Conservation (phyloP, 2,888 invertebrate species). For the Himalopsyche kuldschensis region DNA sequence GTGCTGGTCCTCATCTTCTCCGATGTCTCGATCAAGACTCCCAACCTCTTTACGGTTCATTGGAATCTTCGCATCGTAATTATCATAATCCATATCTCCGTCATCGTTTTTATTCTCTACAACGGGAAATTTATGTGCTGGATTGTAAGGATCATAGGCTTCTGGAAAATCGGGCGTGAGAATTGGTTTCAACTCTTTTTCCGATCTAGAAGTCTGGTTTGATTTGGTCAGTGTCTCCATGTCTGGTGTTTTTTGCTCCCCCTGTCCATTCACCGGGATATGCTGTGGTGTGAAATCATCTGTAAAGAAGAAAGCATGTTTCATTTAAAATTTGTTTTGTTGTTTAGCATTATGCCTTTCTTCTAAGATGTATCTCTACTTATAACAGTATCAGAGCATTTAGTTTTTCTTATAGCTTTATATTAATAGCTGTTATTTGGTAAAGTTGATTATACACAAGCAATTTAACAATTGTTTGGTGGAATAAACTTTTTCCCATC, state of each 20-base stretch:
- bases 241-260: not conserved
- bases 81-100: constrained; percentile 33
- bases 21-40: constrained; percentile 8
- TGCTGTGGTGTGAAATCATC: not conserved
- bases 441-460: too few species aligned
- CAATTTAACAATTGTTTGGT: too few species aligned
- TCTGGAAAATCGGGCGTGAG: constrained; percentile 27
- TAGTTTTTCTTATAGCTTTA: too few species aligned
- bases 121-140: constrained; percentile 27
- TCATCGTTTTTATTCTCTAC: constrained; percentile 13
- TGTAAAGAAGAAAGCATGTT: not conserved
- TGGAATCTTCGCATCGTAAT: constrained; percentile 27
- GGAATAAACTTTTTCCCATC: not conserved
- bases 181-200: not conserved
- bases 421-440: too few species aligned
- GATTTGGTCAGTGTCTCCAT: not conserved
- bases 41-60: not conserved
- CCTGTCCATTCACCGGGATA: not conserved
- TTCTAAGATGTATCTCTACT: too few species aligned
- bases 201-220: not conserved
- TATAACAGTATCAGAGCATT: too few species aligned
- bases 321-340: too few species aligned
- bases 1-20: constrained; percentile 24
- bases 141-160: constrained; percentile 37
- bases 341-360: too few species aligned